A percentile compares a stretch with the other conserved stretches of the same genome.
These are phyloP conservation scores for Seira sanloemensis DNA, from an alignment of 2,888 invertebrate species.

Conservation along the genomic window DNA sequence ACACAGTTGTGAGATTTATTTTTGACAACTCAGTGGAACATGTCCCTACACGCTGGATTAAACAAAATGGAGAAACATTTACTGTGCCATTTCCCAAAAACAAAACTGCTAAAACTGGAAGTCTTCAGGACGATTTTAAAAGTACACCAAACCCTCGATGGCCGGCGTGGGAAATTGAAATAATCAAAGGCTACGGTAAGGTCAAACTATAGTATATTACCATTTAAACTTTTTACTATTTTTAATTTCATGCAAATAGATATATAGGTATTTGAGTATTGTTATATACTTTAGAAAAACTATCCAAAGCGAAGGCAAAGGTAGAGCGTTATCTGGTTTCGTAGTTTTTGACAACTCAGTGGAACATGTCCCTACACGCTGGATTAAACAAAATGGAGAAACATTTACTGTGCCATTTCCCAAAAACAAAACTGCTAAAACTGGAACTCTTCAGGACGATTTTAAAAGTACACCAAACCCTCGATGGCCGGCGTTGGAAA, in stretches of 20 bases:
- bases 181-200: conserved; percentile 2
- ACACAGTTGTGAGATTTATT: neutral
- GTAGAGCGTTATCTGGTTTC: no score
- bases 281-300: no score
- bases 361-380: neutral
- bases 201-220: no score
- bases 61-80: neutral
- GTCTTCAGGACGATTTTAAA: neutral
- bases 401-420: neutral
- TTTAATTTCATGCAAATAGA: no score
- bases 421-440: neutral
- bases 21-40: neutral
- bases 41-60: neutral
- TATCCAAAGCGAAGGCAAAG: no score
- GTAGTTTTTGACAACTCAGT: neutral
- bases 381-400: neutral
- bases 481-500: neutral
- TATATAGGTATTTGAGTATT: no score
- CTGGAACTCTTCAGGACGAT: neutral
- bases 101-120: neutral
- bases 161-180: neutral
- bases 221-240: no score
- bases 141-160: neutral
- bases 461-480: neutral
- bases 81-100: neutral